Conservation (phyloP, 1,140 invertebrate genomes). For the Lepidurus couesii region DNA sequence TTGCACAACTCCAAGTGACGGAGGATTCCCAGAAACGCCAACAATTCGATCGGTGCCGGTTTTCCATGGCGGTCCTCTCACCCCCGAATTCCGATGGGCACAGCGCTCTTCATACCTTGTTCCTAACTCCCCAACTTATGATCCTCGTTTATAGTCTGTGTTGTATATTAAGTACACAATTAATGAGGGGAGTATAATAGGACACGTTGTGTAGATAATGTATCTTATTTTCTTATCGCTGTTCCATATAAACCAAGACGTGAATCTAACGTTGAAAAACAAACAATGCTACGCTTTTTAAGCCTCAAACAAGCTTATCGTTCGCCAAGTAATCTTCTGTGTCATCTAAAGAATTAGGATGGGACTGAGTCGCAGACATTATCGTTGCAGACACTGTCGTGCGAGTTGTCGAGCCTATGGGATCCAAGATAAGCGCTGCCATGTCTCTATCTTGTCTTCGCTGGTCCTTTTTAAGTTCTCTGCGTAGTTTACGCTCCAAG, state of each 20-base stretch:
- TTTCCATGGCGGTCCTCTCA: slow-evolving; percentile 30
- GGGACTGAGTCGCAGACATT: neutral
- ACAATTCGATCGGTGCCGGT: neutral
- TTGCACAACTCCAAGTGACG: neutral
- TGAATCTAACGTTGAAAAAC: neutral
- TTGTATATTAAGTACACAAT: neutral
- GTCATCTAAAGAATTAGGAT: neutral
- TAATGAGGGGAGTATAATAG: neutral
- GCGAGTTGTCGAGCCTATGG: neutral
- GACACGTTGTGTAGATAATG: slow-evolving; percentile 1
- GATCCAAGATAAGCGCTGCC: neutral
- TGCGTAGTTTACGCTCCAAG: neutral
- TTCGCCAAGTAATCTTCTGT: neutral
- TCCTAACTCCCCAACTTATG: slow-evolving; percentile 27
- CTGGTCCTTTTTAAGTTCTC: neutral
- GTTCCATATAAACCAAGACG: neutral
- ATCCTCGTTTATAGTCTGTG: neutral
- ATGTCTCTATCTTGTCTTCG: neutral
- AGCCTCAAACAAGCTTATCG: neutral
- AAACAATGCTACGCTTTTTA: neutral
- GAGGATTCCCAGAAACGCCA: neutral
- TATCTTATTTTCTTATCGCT: slow-evolving; percentile 19
- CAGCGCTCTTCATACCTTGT: slow-evolving; percentile 22
- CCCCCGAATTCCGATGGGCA: slow-evolving; percentile 29
- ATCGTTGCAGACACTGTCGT: neutral